Percentiles rank a stretch among this genome's conserved stretches.
These are phyloP conservation scores for Capreolus pygargus DNA, from an alignment of 2,113 vertebrate genomes.

Conservation along the genomic window DNA sequence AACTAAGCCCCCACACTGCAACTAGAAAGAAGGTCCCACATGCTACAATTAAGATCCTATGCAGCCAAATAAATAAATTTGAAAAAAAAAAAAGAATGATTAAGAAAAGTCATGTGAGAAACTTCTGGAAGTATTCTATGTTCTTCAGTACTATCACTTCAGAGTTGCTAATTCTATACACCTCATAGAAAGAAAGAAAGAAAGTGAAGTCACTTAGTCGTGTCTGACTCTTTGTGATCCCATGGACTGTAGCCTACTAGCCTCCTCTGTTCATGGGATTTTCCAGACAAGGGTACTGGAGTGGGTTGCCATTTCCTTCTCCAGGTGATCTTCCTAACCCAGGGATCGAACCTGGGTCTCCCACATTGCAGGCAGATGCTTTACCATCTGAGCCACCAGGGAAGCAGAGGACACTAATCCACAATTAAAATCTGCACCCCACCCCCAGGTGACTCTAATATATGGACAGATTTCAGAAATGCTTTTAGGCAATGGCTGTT, in stretches of 20 bases:
- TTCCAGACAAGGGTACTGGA: neutral
- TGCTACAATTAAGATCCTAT: neutral
- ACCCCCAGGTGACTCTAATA: neutral
- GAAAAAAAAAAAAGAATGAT: neutral
- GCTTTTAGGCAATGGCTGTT: neutral
- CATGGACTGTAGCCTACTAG: neutral
- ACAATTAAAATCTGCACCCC: rapidly evolving
- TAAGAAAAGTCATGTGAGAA: neutral
- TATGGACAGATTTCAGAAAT: neutral
- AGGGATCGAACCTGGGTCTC: neutral
- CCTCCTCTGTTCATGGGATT: neutral
- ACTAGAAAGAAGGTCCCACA: rapidly evolving
- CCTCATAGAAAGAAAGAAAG: neutral
- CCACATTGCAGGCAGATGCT: neutral
- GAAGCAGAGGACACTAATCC: neutral
- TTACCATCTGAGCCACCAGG: neutral
- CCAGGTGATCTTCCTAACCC: neutral
- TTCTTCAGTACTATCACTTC: neutral
- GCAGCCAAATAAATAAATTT: neutral
- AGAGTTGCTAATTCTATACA: neutral
- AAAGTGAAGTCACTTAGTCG: neutral
- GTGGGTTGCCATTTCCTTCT: neutral
- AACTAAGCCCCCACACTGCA: neutral
- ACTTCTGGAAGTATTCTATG: neutral
- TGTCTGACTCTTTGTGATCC: rapidly evolving